Conservation (phyloP, 2,888 invertebrate species). For the Lithosia quadra region DNA sequence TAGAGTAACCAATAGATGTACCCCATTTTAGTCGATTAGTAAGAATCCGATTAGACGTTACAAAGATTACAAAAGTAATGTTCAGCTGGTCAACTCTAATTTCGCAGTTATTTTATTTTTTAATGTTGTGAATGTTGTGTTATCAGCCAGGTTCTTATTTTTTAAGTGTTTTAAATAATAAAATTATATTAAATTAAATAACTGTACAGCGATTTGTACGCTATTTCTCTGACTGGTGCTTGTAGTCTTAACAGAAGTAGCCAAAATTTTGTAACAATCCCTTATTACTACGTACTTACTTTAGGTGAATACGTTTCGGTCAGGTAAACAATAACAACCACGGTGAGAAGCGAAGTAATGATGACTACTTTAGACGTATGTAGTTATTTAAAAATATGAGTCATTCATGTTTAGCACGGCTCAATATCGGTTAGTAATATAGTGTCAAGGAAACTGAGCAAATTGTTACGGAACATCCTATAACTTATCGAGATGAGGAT, state of each 20-base stretch:
- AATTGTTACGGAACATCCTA: constrained; percentile 42
- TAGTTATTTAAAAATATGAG: constrained; percentile 57
- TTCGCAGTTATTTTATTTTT: constrained; percentile 9
- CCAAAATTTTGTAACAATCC: neutral
- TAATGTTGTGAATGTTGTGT: neutral
- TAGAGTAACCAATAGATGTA: no score
- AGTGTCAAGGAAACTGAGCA: constrained; percentile 70
- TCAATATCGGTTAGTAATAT: constrained; percentile 69
- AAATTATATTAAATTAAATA: neutral
- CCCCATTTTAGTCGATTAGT: neutral
- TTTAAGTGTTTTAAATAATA: neutral
- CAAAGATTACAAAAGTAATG: neutral
- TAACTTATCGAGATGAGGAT: constrained; percentile 42
- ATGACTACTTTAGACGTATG: constrained; percentile 24
- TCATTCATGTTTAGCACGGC: constrained; percentile 64
- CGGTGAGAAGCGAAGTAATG: constrained; percentile 24
- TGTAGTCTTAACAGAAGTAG: neutral
- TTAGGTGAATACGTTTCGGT: constrained; percentile 23
- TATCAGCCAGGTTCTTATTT: neutral
- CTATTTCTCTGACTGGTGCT: neutral
- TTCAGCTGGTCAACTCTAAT: neutral
- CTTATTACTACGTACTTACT: neutral
- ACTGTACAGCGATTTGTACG: neutral
- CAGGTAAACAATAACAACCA: constrained; percentile 51
- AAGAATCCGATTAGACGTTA: no score